phyloP scores from a whole-genome alignment of 2,113 vertebrate species.

The Entelurus aequoreus region DNA sequence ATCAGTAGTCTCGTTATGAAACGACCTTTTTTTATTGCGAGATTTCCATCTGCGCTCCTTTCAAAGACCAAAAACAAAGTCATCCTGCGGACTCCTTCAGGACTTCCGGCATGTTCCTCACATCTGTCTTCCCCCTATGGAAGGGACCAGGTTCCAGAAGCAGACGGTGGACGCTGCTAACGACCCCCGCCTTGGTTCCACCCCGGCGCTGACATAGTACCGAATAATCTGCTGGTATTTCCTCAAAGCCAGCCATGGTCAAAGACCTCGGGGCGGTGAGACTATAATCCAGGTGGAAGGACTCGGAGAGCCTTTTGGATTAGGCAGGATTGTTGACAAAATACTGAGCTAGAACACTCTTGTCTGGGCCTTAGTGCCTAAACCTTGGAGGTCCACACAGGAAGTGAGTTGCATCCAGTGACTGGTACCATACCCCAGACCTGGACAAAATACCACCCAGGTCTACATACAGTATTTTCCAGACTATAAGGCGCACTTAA shows the following conservation, averaged over 20 bases:
- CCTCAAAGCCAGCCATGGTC: constrained; percentile 24
- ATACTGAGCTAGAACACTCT: neutral
- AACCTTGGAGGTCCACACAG: too few relatives aligned
- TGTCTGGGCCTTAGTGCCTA: neutral
- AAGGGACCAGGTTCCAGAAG: constrained; percentile 2
- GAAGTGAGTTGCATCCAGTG: too few relatives aligned
- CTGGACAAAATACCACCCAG: too few relatives aligned
- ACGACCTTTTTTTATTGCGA: too few relatives aligned
- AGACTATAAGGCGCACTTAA: too few relatives aligned
- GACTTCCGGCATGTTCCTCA: constrained; percentile 3
- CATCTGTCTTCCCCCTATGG: constrained; percentile 56
- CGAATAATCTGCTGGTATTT: constrained; percentile 6
- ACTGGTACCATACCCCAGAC: too few relatives aligned
- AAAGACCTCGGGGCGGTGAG: constrained; percentile 35
- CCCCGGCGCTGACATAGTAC: constrained; percentile 26
- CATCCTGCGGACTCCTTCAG: too few relatives aligned
- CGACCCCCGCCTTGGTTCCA: constrained; percentile 41
- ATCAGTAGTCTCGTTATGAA: too few relatives aligned
- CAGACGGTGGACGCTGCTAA: constrained; percentile 26
- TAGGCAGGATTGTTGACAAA: constrained; percentile 16
- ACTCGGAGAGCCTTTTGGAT: constrained; percentile 16
- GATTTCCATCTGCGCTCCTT: too few relatives aligned
- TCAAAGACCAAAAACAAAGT: too few relatives aligned
- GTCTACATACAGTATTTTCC: too few relatives aligned
- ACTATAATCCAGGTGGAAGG: constrained; percentile 22